Evolutionary conservation across 2,888 invertebrate species (phyloP).

Genomic region (Drosophila neutralis): DNA sequence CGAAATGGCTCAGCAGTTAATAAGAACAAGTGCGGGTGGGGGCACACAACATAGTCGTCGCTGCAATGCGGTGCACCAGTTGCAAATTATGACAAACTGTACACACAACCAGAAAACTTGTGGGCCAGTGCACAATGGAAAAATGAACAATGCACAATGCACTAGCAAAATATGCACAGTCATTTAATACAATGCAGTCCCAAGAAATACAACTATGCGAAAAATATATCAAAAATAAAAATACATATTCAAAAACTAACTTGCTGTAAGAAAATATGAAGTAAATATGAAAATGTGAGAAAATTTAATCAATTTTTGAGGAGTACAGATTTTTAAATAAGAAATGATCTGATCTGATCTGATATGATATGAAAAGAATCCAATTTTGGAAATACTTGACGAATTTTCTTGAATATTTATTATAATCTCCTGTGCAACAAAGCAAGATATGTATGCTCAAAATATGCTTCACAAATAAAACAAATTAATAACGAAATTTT

Average conservation of each 20-base stretch:
- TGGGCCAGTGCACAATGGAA: slow-evolving; percentile 16
- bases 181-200: slow-evolving; percentile 2
- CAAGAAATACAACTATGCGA: neutral
- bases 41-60: slow-evolving; percentile 20
- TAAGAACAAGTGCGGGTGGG: slow-evolving; percentile 62
- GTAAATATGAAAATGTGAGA: neutral
- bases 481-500: neutral
- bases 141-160: slow-evolving; percentile 10
- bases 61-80: slow-evolving; percentile 64
- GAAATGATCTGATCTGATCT: neutral
- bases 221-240: neutral
- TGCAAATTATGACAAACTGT: slow-evolving; percentile 75
- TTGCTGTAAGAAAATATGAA: neutral
- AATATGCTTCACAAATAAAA: neutral
- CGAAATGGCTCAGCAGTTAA: slow-evolving; percentile 72
- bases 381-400: neutral
- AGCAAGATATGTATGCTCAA: neutral
- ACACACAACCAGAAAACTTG: slow-evolving; percentile 38
- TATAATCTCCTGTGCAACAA: no score
- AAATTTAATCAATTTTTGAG: accelerated
- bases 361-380: neutral
- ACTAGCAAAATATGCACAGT: slow-evolving; percentile 8
- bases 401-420: no score
- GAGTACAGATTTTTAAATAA: neutral
- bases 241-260: neutral